phyloP scores from a whole-genome alignment of 1,140 invertebrate species.

The Brachionus koreanus region DNA sequence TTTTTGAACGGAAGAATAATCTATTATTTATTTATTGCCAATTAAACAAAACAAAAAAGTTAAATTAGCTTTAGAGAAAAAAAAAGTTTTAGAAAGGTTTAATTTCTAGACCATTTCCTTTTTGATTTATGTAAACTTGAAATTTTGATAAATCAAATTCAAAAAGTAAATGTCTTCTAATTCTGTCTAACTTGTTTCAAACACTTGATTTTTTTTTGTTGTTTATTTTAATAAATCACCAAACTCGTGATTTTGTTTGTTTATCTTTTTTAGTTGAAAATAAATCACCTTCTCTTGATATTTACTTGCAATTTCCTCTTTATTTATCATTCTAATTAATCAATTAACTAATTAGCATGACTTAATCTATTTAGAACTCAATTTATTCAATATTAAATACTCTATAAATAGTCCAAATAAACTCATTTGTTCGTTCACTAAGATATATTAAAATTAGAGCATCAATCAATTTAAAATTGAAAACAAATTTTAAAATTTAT shows the following conservation, averaged over 20 bases:
- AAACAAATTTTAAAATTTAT: background rate
- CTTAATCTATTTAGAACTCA: constrained; percentile 1
- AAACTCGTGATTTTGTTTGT: background rate
- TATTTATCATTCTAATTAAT: constrained; percentile 11
- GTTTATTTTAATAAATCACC: background rate
- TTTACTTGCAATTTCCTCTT: constrained; percentile 25
- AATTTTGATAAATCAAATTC: background rate
- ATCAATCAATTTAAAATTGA: too few relatives aligned
- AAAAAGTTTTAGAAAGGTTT: background rate
- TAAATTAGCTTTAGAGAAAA: too few relatives aligned
- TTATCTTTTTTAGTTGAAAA: background rate
- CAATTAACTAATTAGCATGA: constrained; percentile 12
- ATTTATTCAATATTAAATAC: background rate
- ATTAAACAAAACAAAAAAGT: too few relatives aligned
- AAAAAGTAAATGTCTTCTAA: background rate
- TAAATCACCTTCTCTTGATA: background rate
- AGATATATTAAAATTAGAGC: too few relatives aligned
- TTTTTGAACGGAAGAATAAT: too few relatives aligned
- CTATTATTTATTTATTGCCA: too few relatives aligned
- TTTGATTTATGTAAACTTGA: background rate
- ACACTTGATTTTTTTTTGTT: background rate
- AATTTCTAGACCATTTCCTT: background rate
- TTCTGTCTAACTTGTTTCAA: background rate
- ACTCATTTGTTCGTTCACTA: too few relatives aligned
- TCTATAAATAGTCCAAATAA: background rate